Evolutionary conservation across 2,888 invertebrate species (phyloP).

Genomic region (Cephus pygmeus): DNA sequence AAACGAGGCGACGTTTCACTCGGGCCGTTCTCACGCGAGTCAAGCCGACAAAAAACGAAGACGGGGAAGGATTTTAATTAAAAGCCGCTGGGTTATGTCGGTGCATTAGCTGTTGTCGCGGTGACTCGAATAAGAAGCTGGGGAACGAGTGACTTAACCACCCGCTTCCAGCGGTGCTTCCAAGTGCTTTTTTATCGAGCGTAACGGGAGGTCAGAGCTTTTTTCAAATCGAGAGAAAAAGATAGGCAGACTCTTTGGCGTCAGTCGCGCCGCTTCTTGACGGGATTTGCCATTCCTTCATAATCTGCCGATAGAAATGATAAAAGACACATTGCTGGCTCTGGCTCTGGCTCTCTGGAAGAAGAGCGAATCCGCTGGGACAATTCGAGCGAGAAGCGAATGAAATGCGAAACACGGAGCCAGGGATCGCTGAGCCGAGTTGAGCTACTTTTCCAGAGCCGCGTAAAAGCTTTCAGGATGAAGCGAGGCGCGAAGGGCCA

Average conservation of each 20-base stretch:
- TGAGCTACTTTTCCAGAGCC: conserved; percentile 23
- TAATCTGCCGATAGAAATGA: too few species aligned
- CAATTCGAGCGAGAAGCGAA: too few species aligned
- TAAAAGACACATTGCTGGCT: too few species aligned
- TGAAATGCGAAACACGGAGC: neutral
- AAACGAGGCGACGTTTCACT: neutral
- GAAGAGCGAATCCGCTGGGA: too few species aligned
- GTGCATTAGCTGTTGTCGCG: conserved; percentile 27
- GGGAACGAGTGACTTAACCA: neutral
- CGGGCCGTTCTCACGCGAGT: conserved; percentile 12
- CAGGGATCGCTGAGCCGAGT: conserved; percentile 12
- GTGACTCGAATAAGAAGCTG: too few species aligned
- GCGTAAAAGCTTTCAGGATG: conserved; percentile 53
- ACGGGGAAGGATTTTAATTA: conserved; percentile 42
- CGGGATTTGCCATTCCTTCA: too few species aligned
- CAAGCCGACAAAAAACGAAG: conserved; percentile 23
- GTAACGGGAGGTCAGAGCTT: conserved; percentile 2
- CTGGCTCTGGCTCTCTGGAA: too few species aligned
- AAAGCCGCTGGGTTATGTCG: conserved; percentile 40
- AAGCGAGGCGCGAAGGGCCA: conserved; percentile 32
- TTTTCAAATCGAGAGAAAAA: neutral
- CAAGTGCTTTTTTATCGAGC: conserved; percentile 5
- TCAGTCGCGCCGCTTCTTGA: too few species aligned
- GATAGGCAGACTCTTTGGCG: too few species aligned
- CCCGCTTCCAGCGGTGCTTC: conserved; percentile 6